Evolutionary conservation across 2,113 vertebrate genomes (phyloP).

Genomic region (Triplophysa siluroides): DNA sequence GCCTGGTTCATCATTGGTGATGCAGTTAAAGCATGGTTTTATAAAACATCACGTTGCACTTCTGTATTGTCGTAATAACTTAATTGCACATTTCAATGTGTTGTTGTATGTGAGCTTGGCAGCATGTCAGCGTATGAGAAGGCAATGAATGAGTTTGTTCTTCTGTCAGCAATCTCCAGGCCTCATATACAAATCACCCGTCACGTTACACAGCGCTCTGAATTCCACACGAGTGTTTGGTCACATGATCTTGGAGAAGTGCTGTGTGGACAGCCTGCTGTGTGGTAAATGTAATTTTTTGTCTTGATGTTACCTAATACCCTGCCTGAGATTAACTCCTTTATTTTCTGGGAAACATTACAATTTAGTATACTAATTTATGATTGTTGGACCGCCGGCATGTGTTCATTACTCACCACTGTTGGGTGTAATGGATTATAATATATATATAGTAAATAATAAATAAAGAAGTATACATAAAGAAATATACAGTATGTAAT

Average conservation of each 20-base stretch:
- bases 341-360: too few species aligned
- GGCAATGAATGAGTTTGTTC: conserved; percentile 40
- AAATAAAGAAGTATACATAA: too few species aligned
- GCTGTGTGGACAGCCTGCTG: not conserved
- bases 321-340: too few species aligned
- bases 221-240: not conserved
- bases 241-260: not conserved
- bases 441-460: too few species aligned
- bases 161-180: conserved; percentile 39
- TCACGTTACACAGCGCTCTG: conserved; percentile 21
- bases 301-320: too few species aligned
- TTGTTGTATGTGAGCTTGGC: conserved; percentile 46
- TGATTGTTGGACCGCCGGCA: too few species aligned
- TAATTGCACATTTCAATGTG: not conserved
- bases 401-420: too few species aligned
- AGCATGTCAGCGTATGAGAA: conserved; percentile 34
- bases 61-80: conserved; percentile 13
- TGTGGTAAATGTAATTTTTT: too few species aligned
- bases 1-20: not conserved
- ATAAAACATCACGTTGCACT: not conserved
- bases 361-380: too few species aligned
- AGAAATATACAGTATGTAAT: too few species aligned
- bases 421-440: too few species aligned
- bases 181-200: conserved; percentile 7
- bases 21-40: not conserved